Evolutionary conservation across 2,113 vertebrate species (phyloP).

Genomic region (Peromyscus polionotus): DNA sequence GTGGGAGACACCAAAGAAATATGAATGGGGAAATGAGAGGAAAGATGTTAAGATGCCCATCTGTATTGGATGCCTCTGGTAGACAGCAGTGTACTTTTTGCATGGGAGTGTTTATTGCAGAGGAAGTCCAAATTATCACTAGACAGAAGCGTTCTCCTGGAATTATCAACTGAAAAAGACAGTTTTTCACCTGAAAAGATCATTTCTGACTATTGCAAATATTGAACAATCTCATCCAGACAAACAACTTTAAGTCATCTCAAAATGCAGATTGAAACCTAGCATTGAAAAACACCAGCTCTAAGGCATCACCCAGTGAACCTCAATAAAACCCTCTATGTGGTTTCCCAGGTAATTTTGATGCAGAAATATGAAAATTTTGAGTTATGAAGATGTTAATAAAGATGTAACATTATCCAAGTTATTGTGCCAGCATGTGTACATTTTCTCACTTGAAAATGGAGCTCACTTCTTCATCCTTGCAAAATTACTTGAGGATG

Average conservation of each 20-base stretch:
- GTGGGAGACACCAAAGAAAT: background rate
- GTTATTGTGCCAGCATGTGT: background rate
- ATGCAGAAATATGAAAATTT: background rate
- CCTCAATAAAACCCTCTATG: background rate
- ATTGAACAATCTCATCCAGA: too few species aligned
- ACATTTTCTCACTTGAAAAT: conserved; percentile 29
- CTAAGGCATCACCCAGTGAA: background rate
- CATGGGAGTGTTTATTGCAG: background rate
- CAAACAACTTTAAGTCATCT: background rate
- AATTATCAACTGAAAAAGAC: background rate
- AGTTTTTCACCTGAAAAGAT: background rate
- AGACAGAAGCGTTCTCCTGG: background rate
- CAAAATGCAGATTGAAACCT: background rate
- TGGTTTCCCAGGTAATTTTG: background rate
- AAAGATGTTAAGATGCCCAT: too few species aligned
- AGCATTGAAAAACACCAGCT: background rate
- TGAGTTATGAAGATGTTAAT: background rate
- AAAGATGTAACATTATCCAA: background rate
- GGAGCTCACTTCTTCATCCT: background rate
- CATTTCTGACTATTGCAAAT: background rate
- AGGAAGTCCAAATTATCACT: background rate
- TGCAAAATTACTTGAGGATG: background rate
- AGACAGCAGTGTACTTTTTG: fast-evolving
- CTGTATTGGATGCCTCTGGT: background rate
- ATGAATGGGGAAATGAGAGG: background rate